These are phyloP conservation scores for Zaprionus bogoriensis DNA, from an alignment of 2,888 invertebrate species.

Conservation along the genomic window DNA sequence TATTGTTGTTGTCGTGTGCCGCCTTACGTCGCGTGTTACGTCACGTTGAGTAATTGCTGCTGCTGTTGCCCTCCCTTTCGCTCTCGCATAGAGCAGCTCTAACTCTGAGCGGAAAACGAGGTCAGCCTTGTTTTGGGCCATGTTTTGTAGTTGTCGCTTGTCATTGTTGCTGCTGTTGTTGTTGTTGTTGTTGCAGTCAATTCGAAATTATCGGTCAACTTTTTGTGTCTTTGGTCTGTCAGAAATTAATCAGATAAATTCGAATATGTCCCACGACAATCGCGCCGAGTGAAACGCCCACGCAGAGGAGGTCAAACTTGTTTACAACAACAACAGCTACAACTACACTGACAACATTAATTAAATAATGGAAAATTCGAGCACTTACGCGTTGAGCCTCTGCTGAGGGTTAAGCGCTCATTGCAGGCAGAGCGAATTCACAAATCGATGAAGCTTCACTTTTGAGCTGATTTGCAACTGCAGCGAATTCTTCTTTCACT, in stretches of 20 bases:
- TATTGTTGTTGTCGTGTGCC: constrained; percentile 70
- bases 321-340: constrained; percentile 29
- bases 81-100: constrained; percentile 12
- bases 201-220: constrained; percentile 76
- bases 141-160: constrained; percentile 28
- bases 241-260: constrained; percentile 75
- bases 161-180: constrained; percentile 26
- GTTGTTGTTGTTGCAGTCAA: constrained; percentile 55
- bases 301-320: constrained; percentile 57
- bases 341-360: constrained; percentile 27
- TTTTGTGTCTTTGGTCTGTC: constrained; percentile 73
- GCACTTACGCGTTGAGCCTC: not conserved
- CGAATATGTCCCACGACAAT: constrained; percentile 55
- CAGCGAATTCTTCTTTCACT: not conserved
- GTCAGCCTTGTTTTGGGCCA: constrained; percentile 70
- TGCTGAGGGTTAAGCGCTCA: not conserved
- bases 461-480: not conserved
- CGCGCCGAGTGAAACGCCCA: constrained; percentile 32
- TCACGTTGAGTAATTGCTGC: constrained; percentile 72
- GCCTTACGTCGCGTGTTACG: constrained; percentile 60
- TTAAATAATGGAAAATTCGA: constrained; percentile 35
- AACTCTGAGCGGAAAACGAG: constrained; percentile 46
- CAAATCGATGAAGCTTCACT: no score
- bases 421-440: not conserved
- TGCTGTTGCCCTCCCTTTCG: constrained; percentile 11